These are phyloP conservation scores for Galaxea fascicularis DNA, from an alignment of 92 coral and sea anemone genomes.

Conservation along the genomic window DNA sequence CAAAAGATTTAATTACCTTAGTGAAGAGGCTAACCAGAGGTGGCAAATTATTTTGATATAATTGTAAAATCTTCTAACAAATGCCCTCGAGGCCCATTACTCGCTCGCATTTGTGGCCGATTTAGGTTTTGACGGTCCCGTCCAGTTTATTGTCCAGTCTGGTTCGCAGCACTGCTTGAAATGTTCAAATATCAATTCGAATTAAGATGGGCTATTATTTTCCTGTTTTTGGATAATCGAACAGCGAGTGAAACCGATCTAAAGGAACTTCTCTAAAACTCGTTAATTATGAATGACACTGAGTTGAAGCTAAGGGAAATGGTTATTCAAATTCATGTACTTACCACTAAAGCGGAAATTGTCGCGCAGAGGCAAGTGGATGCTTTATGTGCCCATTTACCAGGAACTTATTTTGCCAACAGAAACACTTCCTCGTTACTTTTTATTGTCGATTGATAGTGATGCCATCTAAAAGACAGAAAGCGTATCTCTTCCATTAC, in stretches of 20 bases:
- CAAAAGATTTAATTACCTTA: slow-evolving; percentile 15
- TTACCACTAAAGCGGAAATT: neutral
- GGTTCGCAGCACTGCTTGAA: neutral
- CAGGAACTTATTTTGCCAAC: neutral
- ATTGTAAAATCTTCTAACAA: neutral
- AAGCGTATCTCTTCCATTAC: neutral
- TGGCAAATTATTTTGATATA: neutral
- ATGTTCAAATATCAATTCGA: neutral
- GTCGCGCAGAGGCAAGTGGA: neutral
- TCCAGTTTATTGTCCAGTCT: neutral
- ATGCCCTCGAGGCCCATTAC: neutral
- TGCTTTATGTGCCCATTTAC: neutral
- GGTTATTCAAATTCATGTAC: neutral
- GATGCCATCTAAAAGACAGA: slow-evolving; percentile 2
- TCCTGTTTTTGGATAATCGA: neutral
- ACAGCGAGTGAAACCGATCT: neutral
- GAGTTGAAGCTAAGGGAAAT: neutral
- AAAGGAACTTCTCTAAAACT: no score
- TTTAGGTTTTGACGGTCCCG: neutral
- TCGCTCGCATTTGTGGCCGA: neutral
- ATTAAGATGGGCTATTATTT: neutral
- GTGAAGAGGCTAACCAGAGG: slow-evolving; percentile 9
- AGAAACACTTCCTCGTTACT: neutral
- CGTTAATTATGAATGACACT: slow-evolving; percentile 11
- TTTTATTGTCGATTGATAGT: neutral